Evolutionary conservation across 2,888 invertebrate genomes (phyloP).

Genomic region (Agrochola litura): DNA sequence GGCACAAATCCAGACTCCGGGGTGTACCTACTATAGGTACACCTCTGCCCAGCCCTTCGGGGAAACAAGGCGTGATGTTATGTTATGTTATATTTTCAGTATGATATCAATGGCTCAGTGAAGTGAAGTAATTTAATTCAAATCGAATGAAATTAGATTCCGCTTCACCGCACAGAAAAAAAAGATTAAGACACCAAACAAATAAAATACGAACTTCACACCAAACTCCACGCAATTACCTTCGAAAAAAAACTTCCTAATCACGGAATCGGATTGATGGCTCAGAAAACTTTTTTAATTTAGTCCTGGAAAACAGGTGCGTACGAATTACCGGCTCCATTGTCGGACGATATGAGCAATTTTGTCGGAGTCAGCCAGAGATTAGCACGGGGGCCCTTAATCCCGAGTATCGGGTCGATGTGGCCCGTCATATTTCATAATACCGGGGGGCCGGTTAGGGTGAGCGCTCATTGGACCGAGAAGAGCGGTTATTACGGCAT

Average conservation of each 20-base stretch:
- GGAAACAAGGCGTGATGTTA: no score
- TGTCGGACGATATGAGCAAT: slow-evolving; percentile 80
- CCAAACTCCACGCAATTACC: slow-evolving; percentile 58
- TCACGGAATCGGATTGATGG: slow-evolving; percentile 68
- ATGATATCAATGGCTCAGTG: not conserved
- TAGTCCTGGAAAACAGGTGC: slow-evolving; percentile 73
- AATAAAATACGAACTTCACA: slow-evolving; percentile 55
- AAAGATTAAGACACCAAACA: slow-evolving; percentile 41
- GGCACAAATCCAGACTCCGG: no score
- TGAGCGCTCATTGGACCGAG: slow-evolving; percentile 51
- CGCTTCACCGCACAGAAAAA: not conserved
- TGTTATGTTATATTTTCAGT: no score
- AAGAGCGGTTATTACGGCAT: slow-evolving; percentile 44
- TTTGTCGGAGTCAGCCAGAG: slow-evolving; percentile 79
- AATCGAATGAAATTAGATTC: slow-evolving; percentile 28
- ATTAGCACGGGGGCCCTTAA: slow-evolving; percentile 80
- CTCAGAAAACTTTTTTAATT: slow-evolving; percentile 77
- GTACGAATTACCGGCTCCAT: slow-evolving; percentile 76
- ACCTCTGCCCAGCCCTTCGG: no score
- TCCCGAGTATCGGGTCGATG: slow-evolving; percentile 79
- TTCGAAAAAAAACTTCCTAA: slow-evolving; percentile 63
- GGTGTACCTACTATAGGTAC: no score
- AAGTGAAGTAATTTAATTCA: slow-evolving; percentile 4
- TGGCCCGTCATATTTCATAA: slow-evolving; percentile 85
- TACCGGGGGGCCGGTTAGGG: slow-evolving; percentile 65